Percentiles rank a stretch among this genome's conserved stretches.
Evolutionary conservation across 2,888 invertebrate genomes (phyloP).

Genomic region (Protophormia terraenovae): DNA sequence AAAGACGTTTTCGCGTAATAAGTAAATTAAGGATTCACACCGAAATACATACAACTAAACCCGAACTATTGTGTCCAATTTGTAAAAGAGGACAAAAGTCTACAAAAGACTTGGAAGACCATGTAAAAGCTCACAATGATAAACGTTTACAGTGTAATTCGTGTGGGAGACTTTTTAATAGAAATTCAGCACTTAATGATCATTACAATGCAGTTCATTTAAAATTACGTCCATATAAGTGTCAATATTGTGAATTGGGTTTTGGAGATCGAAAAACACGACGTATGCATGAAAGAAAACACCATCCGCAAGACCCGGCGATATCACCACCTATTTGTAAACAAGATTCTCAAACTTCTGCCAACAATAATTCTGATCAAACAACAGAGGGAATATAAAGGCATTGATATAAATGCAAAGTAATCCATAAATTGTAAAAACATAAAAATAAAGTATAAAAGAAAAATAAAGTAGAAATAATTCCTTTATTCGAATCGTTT

Average conservation of each 20-base stretch:
- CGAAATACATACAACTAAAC: slow-evolving; percentile 59
- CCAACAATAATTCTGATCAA: no score
- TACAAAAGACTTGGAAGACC: slow-evolving; percentile 41
- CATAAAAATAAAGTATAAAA: no score
- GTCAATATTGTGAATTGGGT: slow-evolving; percentile 53
- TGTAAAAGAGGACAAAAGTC: slow-evolving; percentile 57
- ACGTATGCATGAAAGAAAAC: slow-evolving; percentile 46
- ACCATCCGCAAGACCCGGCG: slow-evolving; percentile 33
- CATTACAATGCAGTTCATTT: slow-evolving; percentile 64
- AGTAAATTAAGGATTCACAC: slow-evolving; percentile 56
- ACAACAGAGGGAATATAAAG: no score
- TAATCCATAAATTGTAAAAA: no score
- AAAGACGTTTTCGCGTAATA: slow-evolving; percentile 50
- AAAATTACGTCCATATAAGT: slow-evolving; percentile 52
- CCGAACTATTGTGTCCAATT: slow-evolving; percentile 59
- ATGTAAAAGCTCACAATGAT: slow-evolving; percentile 56
- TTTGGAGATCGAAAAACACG: slow-evolving; percentile 60
- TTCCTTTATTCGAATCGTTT: no score
- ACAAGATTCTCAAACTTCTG: no score
- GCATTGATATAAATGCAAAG: no score
- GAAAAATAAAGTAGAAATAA: no score
- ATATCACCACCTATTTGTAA: neutral
- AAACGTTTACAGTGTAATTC: slow-evolving; percentile 56
- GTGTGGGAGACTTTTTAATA: slow-evolving; percentile 59
- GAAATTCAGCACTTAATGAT: slow-evolving; percentile 50